Evolutionary conservation across 2,888 invertebrate genomes (phyloP).

Genomic region (Nephrocerus scutellatus): DNA sequence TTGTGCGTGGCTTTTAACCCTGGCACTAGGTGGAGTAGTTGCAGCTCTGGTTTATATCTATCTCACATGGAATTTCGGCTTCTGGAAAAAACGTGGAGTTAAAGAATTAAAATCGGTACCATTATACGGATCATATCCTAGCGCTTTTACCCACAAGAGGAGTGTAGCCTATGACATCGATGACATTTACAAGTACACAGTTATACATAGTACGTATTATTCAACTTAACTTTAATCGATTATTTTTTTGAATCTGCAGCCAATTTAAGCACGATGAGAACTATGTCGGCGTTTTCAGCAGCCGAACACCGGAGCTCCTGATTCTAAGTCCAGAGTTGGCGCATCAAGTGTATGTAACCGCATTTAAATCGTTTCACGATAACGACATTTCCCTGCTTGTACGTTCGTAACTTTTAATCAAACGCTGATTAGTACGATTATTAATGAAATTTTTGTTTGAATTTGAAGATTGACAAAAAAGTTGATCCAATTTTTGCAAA

Average conservation of each 20-base stretch:
- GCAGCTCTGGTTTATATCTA: constrained; percentile 28
- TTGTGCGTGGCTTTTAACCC: neutral
- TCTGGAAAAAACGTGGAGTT: constrained; percentile 45
- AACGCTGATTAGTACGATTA: no score
- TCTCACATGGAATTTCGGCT: constrained; percentile 39
- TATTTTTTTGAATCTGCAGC: constrained; percentile 23
- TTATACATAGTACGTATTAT: constrained; percentile 7
- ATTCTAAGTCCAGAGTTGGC: constrained; percentile 41
- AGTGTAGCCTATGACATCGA: constrained; percentile 43
- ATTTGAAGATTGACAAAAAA: constrained; percentile 41
- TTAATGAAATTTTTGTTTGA: no score
- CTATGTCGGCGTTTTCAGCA: constrained; percentile 44
- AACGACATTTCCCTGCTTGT: constrained; percentile 34
- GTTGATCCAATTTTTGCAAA: constrained; percentile 48
- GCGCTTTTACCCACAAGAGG: constrained; percentile 32
- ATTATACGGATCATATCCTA: constrained; percentile 43
- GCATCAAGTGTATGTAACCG: constrained; percentile 41
- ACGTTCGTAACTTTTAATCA: constrained; percentile 13
- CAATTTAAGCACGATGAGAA: constrained; percentile 32
- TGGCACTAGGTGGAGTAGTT: constrained; percentile 15
- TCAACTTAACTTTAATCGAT: neutral
- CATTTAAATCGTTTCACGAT: constrained; percentile 45
- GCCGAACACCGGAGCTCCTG: constrained; percentile 40
- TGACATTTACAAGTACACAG: constrained; percentile 44
- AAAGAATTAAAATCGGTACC: constrained; percentile 38